Evolutionary conservation across 2,113 vertebrate species (phyloP), one percentile per base, ranked within the genome.

Genomic region (Naja naja): DNA sequence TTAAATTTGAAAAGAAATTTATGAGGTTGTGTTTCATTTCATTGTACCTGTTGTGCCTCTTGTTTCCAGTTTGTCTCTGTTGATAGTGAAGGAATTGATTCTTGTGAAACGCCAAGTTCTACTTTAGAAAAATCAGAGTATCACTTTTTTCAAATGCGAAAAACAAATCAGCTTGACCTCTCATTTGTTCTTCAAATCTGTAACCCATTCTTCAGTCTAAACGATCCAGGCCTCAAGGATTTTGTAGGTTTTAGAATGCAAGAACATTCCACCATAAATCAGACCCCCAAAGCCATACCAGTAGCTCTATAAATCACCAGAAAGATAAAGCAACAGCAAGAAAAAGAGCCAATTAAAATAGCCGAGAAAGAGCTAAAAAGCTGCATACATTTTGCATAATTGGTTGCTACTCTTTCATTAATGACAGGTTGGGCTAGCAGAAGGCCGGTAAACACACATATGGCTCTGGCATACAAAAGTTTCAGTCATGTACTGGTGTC

Each of bases 1-100:
- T 92, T 94, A 25, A 43, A 54, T 85, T 94, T 5, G 0, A 43
- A 60, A 93, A 95, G 25, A 54, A 54, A 92, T 88, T 27, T 30
- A 47, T 49, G 45, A 87, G 34, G 34, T 22, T 20, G 34, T 81
- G 74, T 81, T 81, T 74, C 64, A 34, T 74, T 74, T 74, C 22
- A 43, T 81, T 43, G 74, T 43, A 81, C 39, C 34, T 81, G 74
- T 20, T 81, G 45, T 25, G 85, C 4, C 45, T 47, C 27, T 58
- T 56, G 22, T 90, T 94, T 89, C 88, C 60, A 53, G 5, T 47
- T 95, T 0, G 0, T 55, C 30, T 93, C 20, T 94, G 14, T 85
- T 92, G 89, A 5, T 0, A 12, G 87, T 27, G n/a, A 39, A 18
- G 11, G 64, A 88, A 0, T 27, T 34, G 85, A 64, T 53, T 93